A percentile compares a stretch with the other conserved stretches of the same genome.
phyloP scores from a whole-genome alignment of 2,888 invertebrate genomes.

The Miltochrista miniata region DNA sequence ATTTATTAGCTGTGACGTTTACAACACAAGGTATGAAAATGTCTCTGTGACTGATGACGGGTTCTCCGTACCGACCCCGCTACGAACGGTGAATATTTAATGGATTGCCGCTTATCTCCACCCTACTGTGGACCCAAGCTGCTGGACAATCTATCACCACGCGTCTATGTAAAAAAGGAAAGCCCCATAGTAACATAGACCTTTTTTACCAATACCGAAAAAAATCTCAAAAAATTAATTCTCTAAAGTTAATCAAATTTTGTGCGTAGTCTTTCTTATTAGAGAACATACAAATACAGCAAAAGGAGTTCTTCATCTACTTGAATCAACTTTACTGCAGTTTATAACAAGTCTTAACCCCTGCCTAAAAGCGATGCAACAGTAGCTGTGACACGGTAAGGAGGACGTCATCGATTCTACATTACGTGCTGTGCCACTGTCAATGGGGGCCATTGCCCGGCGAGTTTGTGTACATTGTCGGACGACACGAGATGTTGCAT shows the following conservation, averaged over 20 bases:
- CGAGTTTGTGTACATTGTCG: conserved; percentile 2
- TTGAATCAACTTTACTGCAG: neutral
- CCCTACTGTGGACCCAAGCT: conserved; percentile 7
- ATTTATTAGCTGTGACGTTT: no score
- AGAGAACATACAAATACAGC: no score
- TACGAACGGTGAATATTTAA: conserved; percentile 23
- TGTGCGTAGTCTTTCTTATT: no score
- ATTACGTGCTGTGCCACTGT: conserved; percentile 19
- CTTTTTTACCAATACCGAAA: no score
- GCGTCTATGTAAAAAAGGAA: neutral
- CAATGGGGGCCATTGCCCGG: conserved; percentile 21
- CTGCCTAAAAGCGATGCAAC: conserved; percentile 4
- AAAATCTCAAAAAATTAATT: no score
- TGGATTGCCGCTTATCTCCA: conserved; percentile 21
- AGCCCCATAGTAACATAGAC: no score
- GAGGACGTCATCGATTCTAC: conserved; percentile 29
- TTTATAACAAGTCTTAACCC: neutral
- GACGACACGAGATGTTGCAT: neutral
- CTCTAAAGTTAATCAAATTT: no score
- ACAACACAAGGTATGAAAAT: conserved; percentile 10
- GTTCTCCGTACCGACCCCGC: conserved; percentile 9
- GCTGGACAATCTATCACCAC: conserved; percentile 23
- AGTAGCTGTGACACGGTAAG: conserved; percentile 8
- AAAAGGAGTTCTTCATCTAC: no score
- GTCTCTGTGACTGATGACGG: conserved; percentile 25